phyloP scores from a whole-genome alignment of 2,113 vertebrate genomes.

The Cettia cetti region DNA sequence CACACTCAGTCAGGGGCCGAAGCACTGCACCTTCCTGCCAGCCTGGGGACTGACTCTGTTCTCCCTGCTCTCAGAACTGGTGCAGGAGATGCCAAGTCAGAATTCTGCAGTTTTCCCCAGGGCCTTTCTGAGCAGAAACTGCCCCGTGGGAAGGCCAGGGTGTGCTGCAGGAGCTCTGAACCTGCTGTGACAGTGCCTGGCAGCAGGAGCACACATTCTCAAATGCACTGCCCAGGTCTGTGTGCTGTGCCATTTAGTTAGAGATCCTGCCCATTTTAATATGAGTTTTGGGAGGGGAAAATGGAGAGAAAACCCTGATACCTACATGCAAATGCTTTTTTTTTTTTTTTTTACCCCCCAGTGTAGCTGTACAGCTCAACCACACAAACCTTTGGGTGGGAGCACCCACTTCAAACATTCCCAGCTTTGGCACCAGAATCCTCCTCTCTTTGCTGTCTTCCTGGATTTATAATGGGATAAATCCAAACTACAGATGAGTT shows the following conservation, averaged over 20 bases:
- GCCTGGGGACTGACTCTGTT: not conserved
- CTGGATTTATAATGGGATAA: not conserved
- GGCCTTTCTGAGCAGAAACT: not conserved
- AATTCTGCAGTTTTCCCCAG: not conserved
- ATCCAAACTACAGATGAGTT: not conserved
- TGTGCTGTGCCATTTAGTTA: not conserved
- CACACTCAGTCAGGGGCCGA: not conserved
- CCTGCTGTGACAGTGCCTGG: not conserved
- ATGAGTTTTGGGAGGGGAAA: not conserved
- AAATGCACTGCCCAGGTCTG: not conserved
- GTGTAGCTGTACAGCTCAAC: not conserved
- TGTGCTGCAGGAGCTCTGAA: not conserved
- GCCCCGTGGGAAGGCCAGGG: not conserved
- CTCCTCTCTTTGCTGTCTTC: not conserved
- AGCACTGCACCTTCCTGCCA: fast-evolving
- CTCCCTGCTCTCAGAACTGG: not conserved
- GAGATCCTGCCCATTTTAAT: not conserved
- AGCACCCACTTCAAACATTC: not conserved
- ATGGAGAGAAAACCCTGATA: not conserved
- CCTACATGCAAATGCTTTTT: not conserved
- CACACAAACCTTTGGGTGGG: fast-evolving
- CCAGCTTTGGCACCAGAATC: not conserved
- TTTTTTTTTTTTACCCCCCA: not conserved
- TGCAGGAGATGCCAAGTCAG: not conserved
- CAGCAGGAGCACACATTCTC: not conserved